Conservation (phyloP, 2,797 vertebrate genomes). For the Potorous gilbertii region DNA sequence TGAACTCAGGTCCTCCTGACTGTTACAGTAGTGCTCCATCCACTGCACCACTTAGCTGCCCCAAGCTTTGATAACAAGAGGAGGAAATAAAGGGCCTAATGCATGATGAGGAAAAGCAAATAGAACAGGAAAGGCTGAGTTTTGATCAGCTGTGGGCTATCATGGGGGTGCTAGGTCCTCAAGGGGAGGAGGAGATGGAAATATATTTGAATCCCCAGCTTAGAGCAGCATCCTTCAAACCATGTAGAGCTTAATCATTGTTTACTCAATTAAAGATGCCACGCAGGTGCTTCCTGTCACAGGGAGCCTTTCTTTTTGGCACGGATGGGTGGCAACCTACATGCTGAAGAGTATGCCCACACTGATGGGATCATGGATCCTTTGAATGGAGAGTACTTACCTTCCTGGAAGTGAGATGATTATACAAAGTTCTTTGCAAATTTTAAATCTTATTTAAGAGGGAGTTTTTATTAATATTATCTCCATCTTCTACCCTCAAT, state of each 20-base stretch:
- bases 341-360: background rate
- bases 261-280: background rate
- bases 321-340: background rate
- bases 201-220: background rate
- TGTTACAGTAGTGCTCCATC: too few relatives aligned
- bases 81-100: background rate
- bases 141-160: background rate
- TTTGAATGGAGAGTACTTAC: background rate
- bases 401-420: background rate
- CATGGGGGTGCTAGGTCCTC: background rate
- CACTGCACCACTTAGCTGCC: too few relatives aligned
- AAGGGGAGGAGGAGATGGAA: background rate
- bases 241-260: background rate
- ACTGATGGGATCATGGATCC: background rate
- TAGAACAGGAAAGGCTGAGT: background rate
- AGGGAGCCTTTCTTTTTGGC: background rate
- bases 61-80: background rate
- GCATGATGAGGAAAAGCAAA: background rate
- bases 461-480: background rate
- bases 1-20: too few relatives aligned
- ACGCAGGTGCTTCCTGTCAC: background rate
- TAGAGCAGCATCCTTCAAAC: background rate
- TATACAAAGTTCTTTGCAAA: background rate
- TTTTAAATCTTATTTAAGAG: background rate
- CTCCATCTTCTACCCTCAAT: background rate